These are phyloP conservation scores for Mesorhabditis belari DNA, from an alignment of 2,888 invertebrate genomes.

Conservation along the genomic window DNA sequence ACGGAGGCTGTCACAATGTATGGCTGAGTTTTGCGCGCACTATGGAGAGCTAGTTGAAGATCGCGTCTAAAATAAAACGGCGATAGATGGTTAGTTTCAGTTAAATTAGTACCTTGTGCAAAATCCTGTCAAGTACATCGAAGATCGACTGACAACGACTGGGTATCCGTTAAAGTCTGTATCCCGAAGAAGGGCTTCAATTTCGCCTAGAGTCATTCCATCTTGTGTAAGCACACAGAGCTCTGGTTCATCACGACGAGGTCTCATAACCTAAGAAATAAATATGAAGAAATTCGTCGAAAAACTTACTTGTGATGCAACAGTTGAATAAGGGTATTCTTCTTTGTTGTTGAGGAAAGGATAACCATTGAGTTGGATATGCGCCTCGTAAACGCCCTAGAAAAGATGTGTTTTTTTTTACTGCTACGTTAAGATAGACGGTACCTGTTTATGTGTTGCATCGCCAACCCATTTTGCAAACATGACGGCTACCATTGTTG, in stretches of 20 bases:
- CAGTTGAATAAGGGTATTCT: slow-evolving; percentile 92
- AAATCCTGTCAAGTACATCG: slow-evolving; percentile 94
- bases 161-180: slow-evolving; percentile 98
- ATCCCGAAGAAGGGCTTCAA: slow-evolving; percentile 69
- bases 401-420: slow-evolving; percentile 1
- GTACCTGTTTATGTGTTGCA: slow-evolving; percentile 43
- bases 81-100: neutral
- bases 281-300: too few species aligned
- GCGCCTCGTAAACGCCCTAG: slow-evolving; percentile 76
- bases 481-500: slow-evolving; percentile 96
- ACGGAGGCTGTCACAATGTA: slow-evolving; percentile 79
- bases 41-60: slow-evolving; percentile 39
- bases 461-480: slow-evolving; percentile 85
- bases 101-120: slow-evolving; percentile 65
- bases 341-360: slow-evolving; percentile 93
- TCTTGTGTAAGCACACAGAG: slow-evolving; percentile 90
- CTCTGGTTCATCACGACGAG: slow-evolving; percentile 12
- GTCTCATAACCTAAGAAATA: slow-evolving; percentile 29
- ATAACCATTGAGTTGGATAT: slow-evolving; percentile 95
- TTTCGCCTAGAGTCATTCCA: slow-evolving; percentile 89
- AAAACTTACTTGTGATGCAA: slow-evolving; percentile 76
- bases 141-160: slow-evolving; percentile 90
- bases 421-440: too few species aligned
- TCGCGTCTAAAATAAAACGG: slow-evolving; percentile 31
- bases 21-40: slow-evolving; percentile 61